phyloP scores from a whole-genome alignment of 2,797 vertebrate genomes.

The Echeneis naucrates region DNA sequence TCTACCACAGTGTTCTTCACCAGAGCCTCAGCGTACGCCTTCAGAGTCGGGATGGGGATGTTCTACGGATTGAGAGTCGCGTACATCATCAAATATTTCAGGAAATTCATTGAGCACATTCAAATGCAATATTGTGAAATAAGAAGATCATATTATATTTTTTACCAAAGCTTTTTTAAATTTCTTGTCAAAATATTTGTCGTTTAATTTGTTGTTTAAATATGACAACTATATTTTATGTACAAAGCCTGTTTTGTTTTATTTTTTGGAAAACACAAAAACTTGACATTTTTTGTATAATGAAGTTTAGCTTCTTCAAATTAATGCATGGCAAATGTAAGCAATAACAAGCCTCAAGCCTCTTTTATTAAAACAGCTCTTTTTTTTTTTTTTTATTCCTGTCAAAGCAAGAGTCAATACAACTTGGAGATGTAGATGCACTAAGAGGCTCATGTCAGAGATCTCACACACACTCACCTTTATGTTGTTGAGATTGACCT shows the following conservation, averaged over 20 bases:
- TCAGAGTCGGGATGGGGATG: slow-evolving; percentile 93
- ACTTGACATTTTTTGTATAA: background rate
- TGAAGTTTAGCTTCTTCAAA: background rate
- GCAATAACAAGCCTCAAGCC: too few relatives aligned
- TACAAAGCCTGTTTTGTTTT: background rate
- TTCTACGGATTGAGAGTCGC: slow-evolving; percentile 83
- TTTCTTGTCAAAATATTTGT: background rate
- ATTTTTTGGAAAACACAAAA: too few relatives aligned
- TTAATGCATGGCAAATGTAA: too few relatives aligned
- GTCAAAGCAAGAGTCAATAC: background rate
- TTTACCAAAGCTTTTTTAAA: background rate
- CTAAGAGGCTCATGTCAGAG: background rate
- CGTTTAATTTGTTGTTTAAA: too few relatives aligned
- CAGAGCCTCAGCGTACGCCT: slow-evolving; percentile 92
- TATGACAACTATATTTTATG: background rate
- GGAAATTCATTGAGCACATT: too few relatives aligned
- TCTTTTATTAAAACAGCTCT: too few relatives aligned
- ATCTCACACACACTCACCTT: slow-evolving; percentile 81
- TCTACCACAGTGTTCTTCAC: slow-evolving; percentile 91
- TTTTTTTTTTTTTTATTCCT: background rate
- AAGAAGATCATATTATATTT: background rate
- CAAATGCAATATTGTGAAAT: too few relatives aligned
- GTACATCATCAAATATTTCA: background rate
- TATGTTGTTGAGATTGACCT: slow-evolving; percentile 99
- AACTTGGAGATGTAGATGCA: background rate